phyloP scores from a whole-genome alignment of 2,888 invertebrate species.

The Cheilosia scutellata region DNA sequence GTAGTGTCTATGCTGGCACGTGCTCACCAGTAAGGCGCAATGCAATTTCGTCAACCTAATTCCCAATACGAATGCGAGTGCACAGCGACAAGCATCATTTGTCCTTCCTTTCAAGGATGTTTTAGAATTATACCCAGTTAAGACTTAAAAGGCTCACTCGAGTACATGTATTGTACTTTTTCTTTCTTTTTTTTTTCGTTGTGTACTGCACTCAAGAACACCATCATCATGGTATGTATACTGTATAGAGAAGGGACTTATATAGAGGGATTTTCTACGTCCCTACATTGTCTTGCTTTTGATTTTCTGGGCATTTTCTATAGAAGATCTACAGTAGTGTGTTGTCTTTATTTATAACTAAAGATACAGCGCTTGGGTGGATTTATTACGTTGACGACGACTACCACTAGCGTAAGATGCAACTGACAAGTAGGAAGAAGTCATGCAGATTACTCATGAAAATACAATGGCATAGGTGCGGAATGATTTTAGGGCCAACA shows the following conservation, averaged over 20 bases:
- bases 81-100: constrained; percentile 47
- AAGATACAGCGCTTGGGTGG: constrained; percentile 50
- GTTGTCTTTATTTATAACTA: constrained; percentile 59
- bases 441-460: constrained; percentile 55
- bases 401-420: constrained; percentile 46
- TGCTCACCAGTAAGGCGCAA: constrained; percentile 33
- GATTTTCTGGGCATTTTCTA: constrained; percentile 58
- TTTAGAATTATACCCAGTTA: constrained; percentile 68
- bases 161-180: constrained; percentile 57
- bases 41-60: constrained; percentile 61
- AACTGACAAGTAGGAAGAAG: constrained; percentile 62
- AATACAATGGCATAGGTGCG: constrained; percentile 25
- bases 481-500: constrained; percentile 32
- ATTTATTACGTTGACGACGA: constrained; percentile 50
- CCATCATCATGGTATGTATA: background rate
- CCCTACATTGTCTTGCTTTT: constrained; percentile 54
- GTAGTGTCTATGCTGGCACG: constrained; percentile 46
- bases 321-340: constrained; percentile 28
- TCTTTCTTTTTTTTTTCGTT: constrained; percentile 4
- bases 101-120: constrained; percentile 71
- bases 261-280: constrained; percentile 18
- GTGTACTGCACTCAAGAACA: constrained; percentile 14
- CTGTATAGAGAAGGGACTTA: too few relatives aligned
- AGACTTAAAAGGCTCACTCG: constrained; percentile 47
- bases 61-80: constrained; percentile 35